These are phyloP conservation scores for Loris lydekkerianus DNA, from an alignment of 2,797 vertebrate genomes.

Conservation along the genomic window DNA sequence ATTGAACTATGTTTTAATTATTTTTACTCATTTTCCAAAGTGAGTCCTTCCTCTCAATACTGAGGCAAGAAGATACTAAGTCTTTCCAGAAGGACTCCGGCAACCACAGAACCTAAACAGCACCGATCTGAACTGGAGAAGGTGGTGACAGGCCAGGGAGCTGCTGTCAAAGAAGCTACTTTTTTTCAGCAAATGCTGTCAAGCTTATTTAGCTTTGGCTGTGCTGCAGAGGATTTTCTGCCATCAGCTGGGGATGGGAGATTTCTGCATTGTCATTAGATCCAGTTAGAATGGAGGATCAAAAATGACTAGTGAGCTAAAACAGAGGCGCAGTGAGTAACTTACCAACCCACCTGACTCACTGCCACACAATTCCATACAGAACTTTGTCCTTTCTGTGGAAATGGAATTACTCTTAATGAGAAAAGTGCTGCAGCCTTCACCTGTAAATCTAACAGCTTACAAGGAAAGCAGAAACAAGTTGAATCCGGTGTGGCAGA, in stretches of 20 bases:
- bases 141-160: not conserved
- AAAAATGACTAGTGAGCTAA: slow-evolving; percentile 63
- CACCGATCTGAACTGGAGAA: not conserved
- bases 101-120: not conserved
- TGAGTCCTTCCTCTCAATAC: not conserved
- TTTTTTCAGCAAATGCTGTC: slow-evolving; percentile 64
- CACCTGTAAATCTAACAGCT: slow-evolving; percentile 72
- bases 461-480: slow-evolving; percentile 81
- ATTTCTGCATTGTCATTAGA: slow-evolving; percentile 49
- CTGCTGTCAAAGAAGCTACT: slow-evolving; percentile 36
- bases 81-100: not conserved
- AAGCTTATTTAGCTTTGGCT: slow-evolving; percentile 59
- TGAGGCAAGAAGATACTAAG: not conserved
- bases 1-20: not conserved
- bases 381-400: slow-evolving; percentile 35
- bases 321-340: not conserved
- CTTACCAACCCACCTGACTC: slow-evolving; percentile 8
- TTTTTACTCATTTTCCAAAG: not conserved
- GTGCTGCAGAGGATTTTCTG: slow-evolving; percentile 53
- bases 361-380: slow-evolving; percentile 15
- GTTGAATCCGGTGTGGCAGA: slow-evolving; percentile 65
- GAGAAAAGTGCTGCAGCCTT: slow-evolving; percentile 52
- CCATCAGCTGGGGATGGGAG: slow-evolving; percentile 15
- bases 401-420: slow-evolving; percentile 75
- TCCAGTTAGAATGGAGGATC: slow-evolving; percentile 67